Percentiles rank a stretch among this genome's conserved stretches.
These are phyloP conservation scores for Chalcosyrphus nemorum DNA, from an alignment of 2,888 invertebrate genomes.

Conservation along the genomic window DNA sequence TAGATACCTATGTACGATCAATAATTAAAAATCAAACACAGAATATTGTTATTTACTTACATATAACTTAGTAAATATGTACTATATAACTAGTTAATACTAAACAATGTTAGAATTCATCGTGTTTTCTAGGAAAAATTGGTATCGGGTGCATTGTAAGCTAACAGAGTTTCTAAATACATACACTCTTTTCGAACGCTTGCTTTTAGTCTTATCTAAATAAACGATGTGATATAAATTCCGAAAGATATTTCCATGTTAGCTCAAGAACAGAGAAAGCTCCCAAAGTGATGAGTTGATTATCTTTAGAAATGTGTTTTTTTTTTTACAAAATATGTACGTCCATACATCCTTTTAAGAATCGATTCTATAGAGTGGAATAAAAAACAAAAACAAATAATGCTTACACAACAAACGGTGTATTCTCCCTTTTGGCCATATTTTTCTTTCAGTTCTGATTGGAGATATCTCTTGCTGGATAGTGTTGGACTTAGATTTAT, in stretches of 20 bases:
- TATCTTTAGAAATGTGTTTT: too few species aligned
- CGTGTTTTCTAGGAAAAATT: constrained; percentile 3
- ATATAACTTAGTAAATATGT: too few species aligned
- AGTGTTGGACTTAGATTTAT: background rate
- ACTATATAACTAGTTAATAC: too few species aligned
- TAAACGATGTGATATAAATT: constrained; percentile 23
- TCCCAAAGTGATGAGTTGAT: background rate
- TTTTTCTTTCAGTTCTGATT: background rate
- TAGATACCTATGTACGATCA: too few species aligned
- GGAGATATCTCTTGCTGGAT: background rate
- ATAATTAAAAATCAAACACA: too few species aligned
- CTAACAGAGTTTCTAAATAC: constrained; percentile 1
- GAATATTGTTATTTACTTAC: too few species aligned
- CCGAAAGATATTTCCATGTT: constrained; percentile 4
- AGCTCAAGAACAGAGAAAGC: background rate
- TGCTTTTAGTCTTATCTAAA: constrained; percentile 7
- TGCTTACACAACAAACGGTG: constrained; percentile 55
- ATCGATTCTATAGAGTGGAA: too few species aligned
- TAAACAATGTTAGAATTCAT: background rate
- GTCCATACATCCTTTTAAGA: too few species aligned
- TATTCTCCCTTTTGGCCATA: constrained; percentile 38
- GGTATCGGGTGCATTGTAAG: constrained; percentile 50
- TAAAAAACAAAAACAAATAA: background rate
- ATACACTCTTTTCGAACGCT: background rate
- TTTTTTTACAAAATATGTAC: too few species aligned